A percentile compares a stretch with the other conserved stretches of the same genome.
These are phyloP conservation scores for Poliocrania exsul DNA, from an alignment of 2,797 vertebrate species.

Conservation along the genomic window DNA sequence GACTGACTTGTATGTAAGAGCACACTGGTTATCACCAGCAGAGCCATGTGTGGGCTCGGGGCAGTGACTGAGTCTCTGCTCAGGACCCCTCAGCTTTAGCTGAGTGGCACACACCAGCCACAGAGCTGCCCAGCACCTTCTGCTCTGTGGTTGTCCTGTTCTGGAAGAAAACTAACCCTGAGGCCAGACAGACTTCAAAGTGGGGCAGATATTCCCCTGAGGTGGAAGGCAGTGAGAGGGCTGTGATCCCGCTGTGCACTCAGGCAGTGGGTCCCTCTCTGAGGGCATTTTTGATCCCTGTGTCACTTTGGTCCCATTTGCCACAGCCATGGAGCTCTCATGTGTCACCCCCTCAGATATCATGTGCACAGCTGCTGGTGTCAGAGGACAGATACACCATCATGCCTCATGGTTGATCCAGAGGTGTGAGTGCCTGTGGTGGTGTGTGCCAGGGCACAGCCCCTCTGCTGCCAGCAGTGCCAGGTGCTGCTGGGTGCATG, in stretches of 20 bases:
- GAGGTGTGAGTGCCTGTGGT: accelerated
- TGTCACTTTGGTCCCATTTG: not conserved
- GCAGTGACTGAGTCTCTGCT: not conserved
- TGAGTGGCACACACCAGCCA: accelerated
- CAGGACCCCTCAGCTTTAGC: accelerated
- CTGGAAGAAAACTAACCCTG: not conserved
- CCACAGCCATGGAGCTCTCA: accelerated
- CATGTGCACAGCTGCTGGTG: accelerated
- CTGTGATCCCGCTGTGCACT: accelerated
- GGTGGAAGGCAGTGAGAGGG: accelerated
- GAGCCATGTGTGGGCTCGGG: not conserved
- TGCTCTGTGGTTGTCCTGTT: not conserved
- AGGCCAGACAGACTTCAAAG: accelerated
- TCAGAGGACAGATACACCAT: accelerated
- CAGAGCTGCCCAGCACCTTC: not conserved
- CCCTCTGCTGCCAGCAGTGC: accelerated
- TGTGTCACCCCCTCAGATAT: not conserved
- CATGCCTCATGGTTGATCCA: accelerated
- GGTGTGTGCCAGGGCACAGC: not conserved
- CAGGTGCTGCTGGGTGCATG: not conserved
- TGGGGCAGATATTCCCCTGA: not conserved
- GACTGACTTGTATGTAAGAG: too few relatives aligned
- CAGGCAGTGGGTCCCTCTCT: accelerated
- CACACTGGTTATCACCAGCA: accelerated
- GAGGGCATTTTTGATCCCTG: not conserved